Base-by-base conservation (phyloP, 2,113 vertebrate genomes). In the Synodontis membranacea region DNA sequence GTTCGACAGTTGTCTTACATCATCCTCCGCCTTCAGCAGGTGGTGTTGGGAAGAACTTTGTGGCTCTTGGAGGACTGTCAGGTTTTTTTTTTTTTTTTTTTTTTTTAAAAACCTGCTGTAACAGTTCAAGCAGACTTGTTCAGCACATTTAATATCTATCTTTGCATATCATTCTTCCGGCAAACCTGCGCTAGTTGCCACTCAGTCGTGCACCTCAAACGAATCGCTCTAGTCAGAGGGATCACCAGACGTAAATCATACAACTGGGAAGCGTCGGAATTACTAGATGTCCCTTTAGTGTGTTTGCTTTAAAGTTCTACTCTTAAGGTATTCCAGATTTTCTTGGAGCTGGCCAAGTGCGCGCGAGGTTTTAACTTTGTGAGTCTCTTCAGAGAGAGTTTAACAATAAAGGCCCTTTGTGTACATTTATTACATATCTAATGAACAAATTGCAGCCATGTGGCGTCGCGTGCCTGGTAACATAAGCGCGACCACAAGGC, bases 361-460 rank as follows among this genome's bases (percentile, higher is more conserved):
- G 56, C 21, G 0, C 48, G 80, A 72, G 48, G 64, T 88, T 86
- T 86, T 8, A 66, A 46, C 79, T 84, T 74, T 80, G 64, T 17
- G 31, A 70, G 64, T 31, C 82, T 84, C 31, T 93, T 93, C 94
- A 93, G 91, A 86, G 91, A 86, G 93, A 89, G 91, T 84, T 0
- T 89, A 94, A 94, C 93, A 94, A 94, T 94, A 93, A 93, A 28
- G 74, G 44, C 10, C 11, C 86, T 86, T 79, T 90, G 88, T 91
- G 91, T 93, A 93, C 93, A 93, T 95, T 95, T 95, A 94, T 95
- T 93, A 93, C 93, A 91, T 92, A 91, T 91, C 90, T 94, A 95
- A 95, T 95, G 94, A 95, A 93, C 91, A 94, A 94, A 95, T 95
- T 95, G 94, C 91, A 93, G 93, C 94, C 95, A 95, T 95, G 94